Evolutionary conservation across 2,888 invertebrate species (phyloP).

Genomic region (Spisula subtruncata): DNA sequence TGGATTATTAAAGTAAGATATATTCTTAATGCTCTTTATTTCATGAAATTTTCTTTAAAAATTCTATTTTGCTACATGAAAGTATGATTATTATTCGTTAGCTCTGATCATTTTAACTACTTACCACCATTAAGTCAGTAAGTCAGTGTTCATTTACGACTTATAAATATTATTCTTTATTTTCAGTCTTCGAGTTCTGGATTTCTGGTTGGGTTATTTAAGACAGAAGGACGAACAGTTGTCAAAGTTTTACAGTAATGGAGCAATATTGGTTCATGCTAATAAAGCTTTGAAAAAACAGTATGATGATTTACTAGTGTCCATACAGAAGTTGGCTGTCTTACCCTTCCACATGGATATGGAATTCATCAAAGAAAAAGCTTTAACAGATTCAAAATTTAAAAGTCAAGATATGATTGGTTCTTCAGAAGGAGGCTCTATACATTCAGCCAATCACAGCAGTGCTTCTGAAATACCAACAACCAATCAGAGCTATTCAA

Average conservation of each 20-base stretch:
- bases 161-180: not conserved
- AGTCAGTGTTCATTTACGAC: no score
- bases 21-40: no score
- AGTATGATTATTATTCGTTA: no score
- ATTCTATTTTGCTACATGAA: no score
- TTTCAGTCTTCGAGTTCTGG: constrained; percentile 93
- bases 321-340: constrained; percentile 93
- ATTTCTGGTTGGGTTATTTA: constrained; percentile 96
- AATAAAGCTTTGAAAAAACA: constrained; percentile 90
- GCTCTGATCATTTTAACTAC: no score
- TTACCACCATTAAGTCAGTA: no score
- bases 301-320: constrained; percentile 92
- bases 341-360: constrained; percentile 93
- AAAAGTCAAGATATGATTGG: constrained; percentile 66
- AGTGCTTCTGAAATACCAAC: constrained; percentile 39
- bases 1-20: constrained; percentile 94
- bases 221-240: constrained; percentile 94
- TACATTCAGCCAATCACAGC: constrained; percentile 62
- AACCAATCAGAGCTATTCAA: constrained; percentile 49
- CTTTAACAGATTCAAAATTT: constrained; percentile 66
- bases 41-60: no score
- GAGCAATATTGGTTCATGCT: constrained; percentile 91
- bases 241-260: constrained; percentile 93
- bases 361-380: constrained; percentile 75
- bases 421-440: constrained; percentile 55